Evolutionary conservation across 2,888 invertebrate genomes (phyloP).

Genomic region (Oscheius sp.): DNA sequence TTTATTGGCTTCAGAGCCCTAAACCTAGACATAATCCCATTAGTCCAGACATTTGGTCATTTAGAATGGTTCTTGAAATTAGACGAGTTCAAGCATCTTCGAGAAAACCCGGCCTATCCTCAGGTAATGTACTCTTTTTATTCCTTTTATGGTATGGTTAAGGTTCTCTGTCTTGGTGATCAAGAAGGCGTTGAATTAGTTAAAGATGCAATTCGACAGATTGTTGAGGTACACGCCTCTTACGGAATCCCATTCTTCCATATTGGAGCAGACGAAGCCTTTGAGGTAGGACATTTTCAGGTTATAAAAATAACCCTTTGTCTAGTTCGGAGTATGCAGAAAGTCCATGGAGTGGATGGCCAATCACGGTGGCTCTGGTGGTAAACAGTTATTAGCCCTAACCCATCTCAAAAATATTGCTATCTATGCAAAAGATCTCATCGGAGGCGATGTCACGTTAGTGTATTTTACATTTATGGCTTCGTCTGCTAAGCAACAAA

Average conservation of each 20-base stretch:
- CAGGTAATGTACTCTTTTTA: slow-evolving; percentile 43
- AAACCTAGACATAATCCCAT: slow-evolving; percentile 82
- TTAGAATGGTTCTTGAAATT: slow-evolving; percentile 85
- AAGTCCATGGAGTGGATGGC: slow-evolving; percentile 62
- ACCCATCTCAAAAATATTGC: slow-evolving; percentile 63
- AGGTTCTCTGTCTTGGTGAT: slow-evolving; percentile 63
- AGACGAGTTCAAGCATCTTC: slow-evolving; percentile 79
- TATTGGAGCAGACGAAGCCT: slow-evolving; percentile 76
- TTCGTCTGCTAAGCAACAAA: background rate
- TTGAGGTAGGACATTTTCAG: slow-evolving; percentile 42
- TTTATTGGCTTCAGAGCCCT: slow-evolving; percentile 73
- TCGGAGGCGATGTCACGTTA: slow-evolving; percentile 41
- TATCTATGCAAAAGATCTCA: slow-evolving; percentile 42
- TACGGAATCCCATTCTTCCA: slow-evolving; percentile 78
- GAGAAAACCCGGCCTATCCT: slow-evolving; percentile 80
- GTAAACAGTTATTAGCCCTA: slow-evolving; percentile 60
- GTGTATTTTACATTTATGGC: slow-evolving; percentile 6
- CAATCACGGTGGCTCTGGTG: slow-evolving; percentile 49
- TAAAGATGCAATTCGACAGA: slow-evolving; percentile 74
- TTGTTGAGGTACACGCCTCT: slow-evolving; percentile 74
- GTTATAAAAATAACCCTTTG: background rate
- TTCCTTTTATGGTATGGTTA: background rate
- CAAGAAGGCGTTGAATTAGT: slow-evolving; percentile 74
- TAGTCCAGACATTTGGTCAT: slow-evolving; percentile 89
- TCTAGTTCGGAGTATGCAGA: slow-evolving; percentile 67